A percentile compares a stretch with the other conserved stretches of the same genome.
Conservation (phyloP, 2,113 vertebrate species). For the Xyrauchen texanus region DNA sequence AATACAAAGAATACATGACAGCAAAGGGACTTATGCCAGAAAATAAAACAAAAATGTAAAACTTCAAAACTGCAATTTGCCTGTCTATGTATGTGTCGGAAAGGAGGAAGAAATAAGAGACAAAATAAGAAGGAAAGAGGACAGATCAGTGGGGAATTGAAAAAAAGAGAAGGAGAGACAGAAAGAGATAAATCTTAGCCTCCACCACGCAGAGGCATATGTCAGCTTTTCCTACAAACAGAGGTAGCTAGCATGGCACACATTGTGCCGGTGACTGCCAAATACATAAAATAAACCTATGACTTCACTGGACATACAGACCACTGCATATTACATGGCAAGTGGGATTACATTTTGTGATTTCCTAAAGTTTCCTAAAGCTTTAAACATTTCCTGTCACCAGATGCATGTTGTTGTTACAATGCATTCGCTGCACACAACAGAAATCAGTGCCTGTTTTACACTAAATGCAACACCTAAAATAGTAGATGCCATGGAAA, state of each 20-base stretch:
- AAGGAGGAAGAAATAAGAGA: neutral
- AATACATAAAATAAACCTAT: slow-evolving; percentile 19
- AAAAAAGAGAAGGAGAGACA: neutral
- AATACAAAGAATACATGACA: too few relatives aligned
- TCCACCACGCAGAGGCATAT: slow-evolving; percentile 7
- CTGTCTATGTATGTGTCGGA: slow-evolving; percentile 29
- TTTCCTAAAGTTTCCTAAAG: neutral
- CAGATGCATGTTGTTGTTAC: slow-evolving; percentile 9
- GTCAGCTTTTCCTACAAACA: neutral
- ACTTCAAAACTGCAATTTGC: too few relatives aligned
- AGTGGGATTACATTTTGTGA: slow-evolving; percentile 2
- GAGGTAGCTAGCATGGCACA: slow-evolving; percentile 6
- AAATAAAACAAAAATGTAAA: too few relatives aligned
- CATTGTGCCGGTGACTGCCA: neutral
- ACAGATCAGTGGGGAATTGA: neutral
- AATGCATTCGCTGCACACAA: neutral
- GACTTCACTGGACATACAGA: slow-evolving; percentile 3
- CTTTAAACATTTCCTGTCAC: slow-evolving; percentile 3
- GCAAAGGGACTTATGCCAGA: too few relatives aligned
- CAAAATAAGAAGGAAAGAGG: slow-evolving; percentile 26
- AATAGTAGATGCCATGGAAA: neutral
- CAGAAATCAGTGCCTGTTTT: neutral
- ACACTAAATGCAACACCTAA: neutral
- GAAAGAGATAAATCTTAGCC: neutral
- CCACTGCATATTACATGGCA: neutral